Evolutionary conservation across 92 coral and sea anemone genomes (phyloP), one percentile per base, ranked within the genome.

Genomic region (Umimayanthus kanabou): DNA sequence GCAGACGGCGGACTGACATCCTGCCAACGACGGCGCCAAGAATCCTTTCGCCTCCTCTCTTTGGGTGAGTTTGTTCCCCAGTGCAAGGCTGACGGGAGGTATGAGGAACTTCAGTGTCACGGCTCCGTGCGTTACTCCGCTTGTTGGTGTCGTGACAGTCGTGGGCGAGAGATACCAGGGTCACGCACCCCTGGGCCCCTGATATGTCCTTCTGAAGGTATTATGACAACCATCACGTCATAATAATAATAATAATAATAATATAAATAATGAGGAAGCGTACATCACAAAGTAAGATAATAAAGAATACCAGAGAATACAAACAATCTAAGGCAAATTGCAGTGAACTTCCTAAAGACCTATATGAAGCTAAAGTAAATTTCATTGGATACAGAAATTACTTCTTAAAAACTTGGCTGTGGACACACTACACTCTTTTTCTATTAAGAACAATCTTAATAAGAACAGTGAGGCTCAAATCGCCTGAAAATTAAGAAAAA

Each of bases 131-230:
- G 86, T 29, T 55, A 30, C 72, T 80, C 84, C 11, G 98, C 83
- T n/a, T 94, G 98, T 75, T 96, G 98, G 98, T 96, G 99, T 76
- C 93, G 90, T 47, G 94, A 93, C 80, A 87, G 81, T 25, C 65
- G 39, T 42, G 98, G 98, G 28, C 87, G 57, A 77, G 96, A 92
- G 82, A 37, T 95, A 14, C 76, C 79, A 5, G 98, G 98, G 20
- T 91, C 95, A 53, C 93, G 91, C 71, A 77, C 76, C 28, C 90
- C 75, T 14, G 94, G 94, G 22, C 89, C 85, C 50, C 73, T 94
- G 40, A 30, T 79, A 28, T 94, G 98, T 57, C 98, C 95, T 26
- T 85, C 92, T 26, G 78, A 82, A 87, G 95, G 98, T 94, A 77
- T 26, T 79, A 69, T 22, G 2, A 8, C 29, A 30, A 73, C 30